These are phyloP conservation scores for Phylloscopus collybita DNA, from an alignment of 2,797 vertebrate species.

Conservation along the genomic window DNA sequence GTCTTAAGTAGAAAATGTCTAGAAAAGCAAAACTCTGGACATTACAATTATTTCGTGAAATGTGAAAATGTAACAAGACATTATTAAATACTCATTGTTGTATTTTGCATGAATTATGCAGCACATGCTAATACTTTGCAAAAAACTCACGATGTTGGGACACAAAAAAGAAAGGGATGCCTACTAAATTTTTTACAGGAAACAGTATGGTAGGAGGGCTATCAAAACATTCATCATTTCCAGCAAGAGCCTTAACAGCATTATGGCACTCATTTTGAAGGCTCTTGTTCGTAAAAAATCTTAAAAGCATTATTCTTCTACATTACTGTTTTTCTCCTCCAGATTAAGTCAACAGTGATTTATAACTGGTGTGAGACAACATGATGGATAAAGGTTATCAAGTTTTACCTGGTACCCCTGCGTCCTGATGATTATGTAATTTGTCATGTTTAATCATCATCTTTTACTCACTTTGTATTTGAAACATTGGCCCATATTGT, in stretches of 20 bases:
- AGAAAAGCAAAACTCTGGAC: background rate
- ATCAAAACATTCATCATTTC: background rate
- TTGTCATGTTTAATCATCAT: background rate
- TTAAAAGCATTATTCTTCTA: background rate
- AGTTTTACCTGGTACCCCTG: background rate
- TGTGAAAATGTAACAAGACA: background rate
- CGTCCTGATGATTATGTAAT: background rate
- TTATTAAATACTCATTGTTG: background rate
- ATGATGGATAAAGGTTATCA: background rate
- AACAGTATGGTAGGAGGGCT: fast-evolving
- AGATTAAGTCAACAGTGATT: background rate
- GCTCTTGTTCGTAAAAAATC: background rate
- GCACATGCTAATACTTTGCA: background rate
- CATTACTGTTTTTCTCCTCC: background rate
- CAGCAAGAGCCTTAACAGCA: background rate
- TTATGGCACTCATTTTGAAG: background rate
- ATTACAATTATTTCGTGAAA: background rate
- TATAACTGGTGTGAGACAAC: background rate
- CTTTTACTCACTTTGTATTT: background rate
- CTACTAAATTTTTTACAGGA: background rate
- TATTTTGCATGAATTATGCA: background rate
- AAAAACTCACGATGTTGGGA: background rate
- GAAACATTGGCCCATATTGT: background rate
- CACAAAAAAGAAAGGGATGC: background rate
- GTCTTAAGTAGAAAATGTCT: background rate